Conservation (phyloP, 2,888 invertebrate species). For the Steinernema carpocapsae region DNA sequence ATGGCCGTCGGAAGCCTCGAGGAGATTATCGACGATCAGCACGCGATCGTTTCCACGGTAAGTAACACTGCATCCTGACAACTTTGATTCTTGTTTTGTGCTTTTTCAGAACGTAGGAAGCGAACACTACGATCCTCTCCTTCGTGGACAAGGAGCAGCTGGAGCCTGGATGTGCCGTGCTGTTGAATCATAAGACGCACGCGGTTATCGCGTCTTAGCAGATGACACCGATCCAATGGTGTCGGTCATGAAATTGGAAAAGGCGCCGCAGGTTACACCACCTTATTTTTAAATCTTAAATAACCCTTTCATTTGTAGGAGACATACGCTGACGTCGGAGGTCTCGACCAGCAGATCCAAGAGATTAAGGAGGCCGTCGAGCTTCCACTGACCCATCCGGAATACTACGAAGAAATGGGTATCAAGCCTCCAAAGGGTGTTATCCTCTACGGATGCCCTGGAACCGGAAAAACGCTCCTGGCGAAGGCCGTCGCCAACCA, state of each 20-base stretch:
- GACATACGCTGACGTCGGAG: slow-evolving; percentile 84
- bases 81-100: neutral
- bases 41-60: slow-evolving; percentile 83
- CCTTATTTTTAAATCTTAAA: neutral
- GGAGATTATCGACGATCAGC: slow-evolving; percentile 99
- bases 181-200: slow-evolving; percentile 98
- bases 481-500: slow-evolving; percentile 99
- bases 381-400: slow-evolving; percentile 95
- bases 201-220: slow-evolving; percentile 93
- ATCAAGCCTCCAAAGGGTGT: slow-evolving; percentile 98
- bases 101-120: slow-evolving; percentile 79
- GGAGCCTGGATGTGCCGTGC: slow-evolving; percentile 96
- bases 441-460: slow-evolving; percentile 95
- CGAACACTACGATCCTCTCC: slow-evolving; percentile 98
- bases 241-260: slow-evolving; percentile 99
- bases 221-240: slow-evolving; percentile 99
- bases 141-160: slow-evolving; percentile 99
- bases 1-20: slow-evolving; percentile 99
- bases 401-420: slow-evolving; percentile 99
- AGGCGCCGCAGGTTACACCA: slow-evolving; percentile 80
- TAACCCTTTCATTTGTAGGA: slow-evolving; percentile 73
- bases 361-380: slow-evolving; percentile 97
- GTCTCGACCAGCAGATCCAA: slow-evolving; percentile 86
- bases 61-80: neutral
- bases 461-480: slow-evolving; percentile 88